phyloP scores from a whole-genome alignment of 2,888 invertebrate genomes.

The Busseola fusca region DNA sequence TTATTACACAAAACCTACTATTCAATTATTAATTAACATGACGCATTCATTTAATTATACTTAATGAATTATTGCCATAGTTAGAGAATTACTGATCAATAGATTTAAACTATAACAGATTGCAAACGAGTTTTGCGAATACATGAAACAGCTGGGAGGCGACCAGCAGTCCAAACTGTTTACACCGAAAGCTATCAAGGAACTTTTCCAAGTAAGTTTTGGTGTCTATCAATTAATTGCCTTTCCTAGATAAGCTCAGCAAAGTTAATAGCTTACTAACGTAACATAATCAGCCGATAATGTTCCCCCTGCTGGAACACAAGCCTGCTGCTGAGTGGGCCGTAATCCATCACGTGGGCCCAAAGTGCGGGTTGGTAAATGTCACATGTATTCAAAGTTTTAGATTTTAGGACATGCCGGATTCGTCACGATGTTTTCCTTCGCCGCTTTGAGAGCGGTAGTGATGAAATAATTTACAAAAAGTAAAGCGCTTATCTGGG shows the following conservation, averaged over 20 bases:
- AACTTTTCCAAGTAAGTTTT: slow-evolving; percentile 82
- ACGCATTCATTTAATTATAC: not conserved
- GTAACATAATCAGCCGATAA: no score
- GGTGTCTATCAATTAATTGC: not conserved
- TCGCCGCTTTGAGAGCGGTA: not conserved
- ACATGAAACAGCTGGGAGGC: slow-evolving; percentile 85
- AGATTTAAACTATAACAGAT: slow-evolving; percentile 71
- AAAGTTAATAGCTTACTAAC: not conserved
- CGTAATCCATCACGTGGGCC: not conserved
- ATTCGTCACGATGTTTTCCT: not conserved
- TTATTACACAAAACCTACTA: not conserved
- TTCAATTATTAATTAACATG: not conserved
- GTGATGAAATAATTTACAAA: not conserved
- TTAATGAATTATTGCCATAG: not conserved
- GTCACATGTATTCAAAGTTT: not conserved
- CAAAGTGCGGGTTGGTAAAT: no score
- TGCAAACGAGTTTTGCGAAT: slow-evolving; percentile 83
- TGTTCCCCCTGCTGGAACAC: not conserved
- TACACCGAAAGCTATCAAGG: slow-evolving; percentile 85
- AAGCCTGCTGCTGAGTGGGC: not conserved
- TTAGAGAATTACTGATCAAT: not conserved
- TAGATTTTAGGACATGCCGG: not conserved
- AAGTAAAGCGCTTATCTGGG: not conserved
- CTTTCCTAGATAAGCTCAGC: not conserved
- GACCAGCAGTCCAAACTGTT: slow-evolving; percentile 86